phyloP scores from a whole-genome alignment of 2,113 vertebrate species.

The Colossoma macropomum region DNA sequence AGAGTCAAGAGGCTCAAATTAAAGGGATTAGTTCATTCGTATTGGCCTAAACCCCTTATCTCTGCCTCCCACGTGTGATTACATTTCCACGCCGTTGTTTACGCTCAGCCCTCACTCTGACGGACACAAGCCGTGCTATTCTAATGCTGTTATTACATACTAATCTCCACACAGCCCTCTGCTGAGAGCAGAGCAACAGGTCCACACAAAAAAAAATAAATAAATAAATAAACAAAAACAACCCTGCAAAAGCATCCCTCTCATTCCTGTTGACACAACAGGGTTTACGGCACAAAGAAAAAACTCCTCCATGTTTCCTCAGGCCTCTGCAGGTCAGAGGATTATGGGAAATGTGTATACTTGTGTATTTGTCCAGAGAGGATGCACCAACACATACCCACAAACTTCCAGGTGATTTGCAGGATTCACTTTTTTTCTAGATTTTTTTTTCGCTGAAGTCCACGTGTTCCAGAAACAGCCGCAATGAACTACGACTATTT shows the following conservation, averaged over 20 bases:
- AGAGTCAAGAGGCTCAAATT: slow-evolving; percentile 45
- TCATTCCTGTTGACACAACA: background rate
- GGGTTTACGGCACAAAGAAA: background rate
- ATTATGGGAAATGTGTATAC: background rate
- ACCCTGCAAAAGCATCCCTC: background rate
- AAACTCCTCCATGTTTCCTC: background rate
- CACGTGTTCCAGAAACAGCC: too few species aligned
- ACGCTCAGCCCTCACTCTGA: slow-evolving; percentile 33
- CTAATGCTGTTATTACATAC: slow-evolving; percentile 53
- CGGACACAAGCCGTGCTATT: slow-evolving; percentile 46
- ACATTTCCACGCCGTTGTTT: slow-evolving; percentile 50
- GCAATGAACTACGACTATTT: too few species aligned
- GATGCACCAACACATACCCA: background rate
- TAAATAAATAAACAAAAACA: background rate
- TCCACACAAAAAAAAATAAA: background rate
- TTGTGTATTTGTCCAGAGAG: background rate
- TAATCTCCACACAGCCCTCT: slow-evolving; percentile 47
- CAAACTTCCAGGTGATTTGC: background rate
- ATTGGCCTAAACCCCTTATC: slow-evolving; percentile 54
- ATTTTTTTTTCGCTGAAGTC: too few species aligned
- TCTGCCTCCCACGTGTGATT: slow-evolving; percentile 49
- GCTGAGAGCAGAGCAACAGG: slow-evolving; percentile 3
- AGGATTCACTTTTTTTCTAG: too few species aligned
- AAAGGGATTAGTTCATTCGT: slow-evolving; percentile 50
- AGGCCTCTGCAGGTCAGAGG: background rate